These are phyloP conservation scores for Myopa testacea DNA, from an alignment of 2,888 invertebrate species.

Conservation along the genomic window DNA sequence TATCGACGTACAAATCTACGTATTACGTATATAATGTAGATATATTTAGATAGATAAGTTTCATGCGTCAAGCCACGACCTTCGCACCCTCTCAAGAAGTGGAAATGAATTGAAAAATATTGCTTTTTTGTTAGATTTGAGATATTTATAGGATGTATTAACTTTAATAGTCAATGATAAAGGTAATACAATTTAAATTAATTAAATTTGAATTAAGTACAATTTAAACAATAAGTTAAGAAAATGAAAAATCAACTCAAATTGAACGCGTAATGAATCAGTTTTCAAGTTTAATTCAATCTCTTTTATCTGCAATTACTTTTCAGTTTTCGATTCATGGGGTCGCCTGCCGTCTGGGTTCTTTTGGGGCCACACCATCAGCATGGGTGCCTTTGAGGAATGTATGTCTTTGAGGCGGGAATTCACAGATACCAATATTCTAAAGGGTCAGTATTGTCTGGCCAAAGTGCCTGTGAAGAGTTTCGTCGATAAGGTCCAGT, in stretches of 20 bases:
- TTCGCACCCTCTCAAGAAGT: background rate
- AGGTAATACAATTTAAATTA: no score
- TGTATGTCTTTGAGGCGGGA: slow-evolving; percentile 62
- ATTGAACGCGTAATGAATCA: no score
- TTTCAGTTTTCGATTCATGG: slow-evolving; percentile 69
- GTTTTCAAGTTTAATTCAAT: no score
- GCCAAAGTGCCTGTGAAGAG: slow-evolving; percentile 58
- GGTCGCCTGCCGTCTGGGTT: slow-evolving; percentile 69
- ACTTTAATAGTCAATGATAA: no score
- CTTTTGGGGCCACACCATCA: slow-evolving; percentile 65
- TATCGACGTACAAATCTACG: no score
- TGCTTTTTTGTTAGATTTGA: background rate
- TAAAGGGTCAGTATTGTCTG: slow-evolving; percentile 68
- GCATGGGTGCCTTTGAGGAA: slow-evolving; percentile 69
- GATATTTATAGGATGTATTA: background rate
- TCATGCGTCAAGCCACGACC: background rate
- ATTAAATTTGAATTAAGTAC: no score
- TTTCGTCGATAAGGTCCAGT: slow-evolving; percentile 53
- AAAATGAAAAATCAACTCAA: no score
- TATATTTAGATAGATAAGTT: background rate
- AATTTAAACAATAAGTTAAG: no score
- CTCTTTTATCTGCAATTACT: no score
- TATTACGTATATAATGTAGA: background rate
- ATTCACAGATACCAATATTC: slow-evolving; percentile 51
- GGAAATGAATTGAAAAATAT: background rate